A percentile compares a stretch with the other conserved stretches of the same genome.
Evolutionary conservation across 2,888 invertebrate species (phyloP).

Genomic region (Drosophila koepferae): DNA sequence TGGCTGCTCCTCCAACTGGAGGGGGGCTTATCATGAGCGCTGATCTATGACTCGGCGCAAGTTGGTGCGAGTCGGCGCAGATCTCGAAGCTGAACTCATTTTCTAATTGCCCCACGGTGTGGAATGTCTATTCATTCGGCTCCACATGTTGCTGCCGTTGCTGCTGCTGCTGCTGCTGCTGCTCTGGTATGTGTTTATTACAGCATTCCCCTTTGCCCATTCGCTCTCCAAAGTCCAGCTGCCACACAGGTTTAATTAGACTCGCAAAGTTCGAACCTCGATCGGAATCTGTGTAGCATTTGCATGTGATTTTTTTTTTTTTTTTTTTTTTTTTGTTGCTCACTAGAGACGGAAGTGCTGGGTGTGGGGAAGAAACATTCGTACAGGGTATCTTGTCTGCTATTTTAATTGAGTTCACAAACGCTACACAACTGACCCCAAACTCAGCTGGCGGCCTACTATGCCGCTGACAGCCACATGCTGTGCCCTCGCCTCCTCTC

Average conservation of each 20-base stretch:
- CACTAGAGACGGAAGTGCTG: slow-evolving; percentile 5
- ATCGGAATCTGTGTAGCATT: slow-evolving; percentile 25
- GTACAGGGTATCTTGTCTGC: slow-evolving; percentile 52
- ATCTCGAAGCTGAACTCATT: slow-evolving; percentile 69
- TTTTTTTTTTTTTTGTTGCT: not conserved
- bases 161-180: not conserved
- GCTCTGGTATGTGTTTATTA: slow-evolving; percentile 63
- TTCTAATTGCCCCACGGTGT: slow-evolving; percentile 78
- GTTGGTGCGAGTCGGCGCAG: slow-evolving; percentile 65
- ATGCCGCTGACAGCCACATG: slow-evolving; percentile 74
- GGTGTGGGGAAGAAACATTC: not conserved
- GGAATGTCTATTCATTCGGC: slow-evolving; percentile 70
- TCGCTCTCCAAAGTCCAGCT: slow-evolving; percentile 7
- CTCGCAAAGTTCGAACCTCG: slow-evolving; percentile 13
- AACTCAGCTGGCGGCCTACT: slow-evolving; percentile 66
- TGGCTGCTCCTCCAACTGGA: slow-evolving; percentile 24
- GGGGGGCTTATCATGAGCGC: slow-evolving; percentile 72
- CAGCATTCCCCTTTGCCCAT: not conserved
- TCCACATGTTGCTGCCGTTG: not conserved
- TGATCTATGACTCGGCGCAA: slow-evolving; percentile 75
- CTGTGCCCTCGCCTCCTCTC: slow-evolving; percentile 41
- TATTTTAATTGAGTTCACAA: slow-evolving; percentile 80
- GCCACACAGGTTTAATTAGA: slow-evolving; percentile 27
- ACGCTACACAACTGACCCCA: slow-evolving; percentile 49
- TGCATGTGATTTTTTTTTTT: slow-evolving; percentile 46